These are phyloP conservation scores for Lytechinus variegatus DNA, from an alignment of 35 echinoderm and acorn worm genomes.

Conservation along the genomic window DNA sequence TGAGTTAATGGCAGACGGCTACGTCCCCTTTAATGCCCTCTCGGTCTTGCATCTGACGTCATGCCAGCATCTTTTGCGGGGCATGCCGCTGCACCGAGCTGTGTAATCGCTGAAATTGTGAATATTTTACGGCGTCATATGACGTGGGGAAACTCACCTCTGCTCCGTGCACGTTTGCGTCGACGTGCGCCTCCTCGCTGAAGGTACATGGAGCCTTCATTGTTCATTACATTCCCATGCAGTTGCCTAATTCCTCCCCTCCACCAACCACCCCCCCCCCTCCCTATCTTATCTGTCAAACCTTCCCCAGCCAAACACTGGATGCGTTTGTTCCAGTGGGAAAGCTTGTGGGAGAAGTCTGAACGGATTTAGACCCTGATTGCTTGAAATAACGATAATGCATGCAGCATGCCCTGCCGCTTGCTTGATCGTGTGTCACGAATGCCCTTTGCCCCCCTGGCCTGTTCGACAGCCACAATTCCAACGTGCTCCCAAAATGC, in stretches of 20 bases:
- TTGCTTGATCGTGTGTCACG: conserved; percentile 24
- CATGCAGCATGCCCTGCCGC: background rate
- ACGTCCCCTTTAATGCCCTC: conserved; percentile 30
- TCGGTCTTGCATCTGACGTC: background rate
- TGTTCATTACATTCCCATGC: background rate
- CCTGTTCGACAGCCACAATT: conserved; percentile 7
- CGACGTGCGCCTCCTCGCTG: background rate
- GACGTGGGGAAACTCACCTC: conserved; percentile 15
- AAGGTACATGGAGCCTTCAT: background rate
- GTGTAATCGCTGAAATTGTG: conserved; percentile 48
- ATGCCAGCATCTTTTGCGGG: conserved; percentile 20
- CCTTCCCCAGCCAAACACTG: background rate
- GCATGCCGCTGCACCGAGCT: conserved; percentile 37
- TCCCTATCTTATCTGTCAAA: background rate
- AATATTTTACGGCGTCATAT: conserved; percentile 40
- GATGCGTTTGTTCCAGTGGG: background rate
- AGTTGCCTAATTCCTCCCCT: background rate
- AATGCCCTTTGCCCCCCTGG: conserved; percentile 22
- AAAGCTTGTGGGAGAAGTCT: background rate
- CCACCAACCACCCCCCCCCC: background rate
- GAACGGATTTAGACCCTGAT: background rate
- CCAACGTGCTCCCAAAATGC: background rate
- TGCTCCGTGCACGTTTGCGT: background rate
- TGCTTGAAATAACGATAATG: conserved; percentile 19
- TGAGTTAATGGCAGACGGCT: background rate